phyloP scores from a whole-genome alignment of 2,797 vertebrate genomes.

The Sebastolobus alascanus region DNA sequence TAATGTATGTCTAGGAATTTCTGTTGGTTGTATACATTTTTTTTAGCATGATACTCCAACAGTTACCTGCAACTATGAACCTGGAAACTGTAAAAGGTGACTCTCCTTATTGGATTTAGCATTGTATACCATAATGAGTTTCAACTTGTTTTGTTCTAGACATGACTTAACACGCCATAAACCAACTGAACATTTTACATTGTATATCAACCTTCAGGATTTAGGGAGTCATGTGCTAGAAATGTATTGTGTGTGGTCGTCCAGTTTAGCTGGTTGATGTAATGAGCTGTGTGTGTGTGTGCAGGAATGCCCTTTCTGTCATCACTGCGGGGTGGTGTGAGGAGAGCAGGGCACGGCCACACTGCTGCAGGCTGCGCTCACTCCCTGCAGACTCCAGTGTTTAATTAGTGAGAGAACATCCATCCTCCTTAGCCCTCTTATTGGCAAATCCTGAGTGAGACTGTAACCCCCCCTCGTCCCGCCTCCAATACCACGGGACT shows the following conservation, averaged over 20 bases:
- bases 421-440: conserved; percentile 66
- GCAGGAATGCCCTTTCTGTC: conserved; percentile 69
- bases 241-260: neutral
- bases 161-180: neutral
- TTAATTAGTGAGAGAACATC: conserved; percentile 78
- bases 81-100: neutral
- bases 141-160: neutral
- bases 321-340: conserved; percentile 67
- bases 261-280: conserved; percentile 21
- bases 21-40: neutral
- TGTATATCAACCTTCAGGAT: neutral
- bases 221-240: neutral
- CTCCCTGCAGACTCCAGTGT: conserved; percentile 69
- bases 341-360: conserved; percentile 55
- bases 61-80: neutral
- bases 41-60: neutral
- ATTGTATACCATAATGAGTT: neutral
- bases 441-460: conserved; percentile 62
- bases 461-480: conserved; percentile 26
- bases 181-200: neutral
- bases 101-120: too few relatives aligned
- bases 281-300: conserved; percentile 48
- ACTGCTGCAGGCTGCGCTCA: conserved; percentile 56
- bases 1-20: neutral
- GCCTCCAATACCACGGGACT: conserved; percentile 18